Percentiles rank a stretch among this genome's conserved stretches.
Conservation (phyloP, 1,140 invertebrate genomes). For the Diorhabda sublineata region DNA sequence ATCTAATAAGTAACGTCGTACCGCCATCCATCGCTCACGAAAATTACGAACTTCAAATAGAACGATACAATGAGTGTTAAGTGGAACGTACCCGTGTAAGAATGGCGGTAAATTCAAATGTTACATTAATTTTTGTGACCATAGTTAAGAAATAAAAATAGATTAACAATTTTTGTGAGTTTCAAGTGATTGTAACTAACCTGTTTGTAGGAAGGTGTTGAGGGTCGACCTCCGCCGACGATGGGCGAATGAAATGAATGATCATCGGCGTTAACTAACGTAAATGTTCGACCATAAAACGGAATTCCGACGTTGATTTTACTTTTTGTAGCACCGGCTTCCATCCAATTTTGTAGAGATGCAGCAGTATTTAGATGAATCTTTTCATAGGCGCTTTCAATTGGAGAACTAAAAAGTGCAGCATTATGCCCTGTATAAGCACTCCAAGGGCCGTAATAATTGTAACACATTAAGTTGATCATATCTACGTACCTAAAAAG, state of each 20-base stretch:
- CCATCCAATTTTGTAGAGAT: conserved; percentile 41
- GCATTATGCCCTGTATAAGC: conserved; percentile 54
- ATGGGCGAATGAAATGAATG: conserved; percentile 50
- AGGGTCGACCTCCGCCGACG: conserved; percentile 42
- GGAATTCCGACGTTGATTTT: conserved; percentile 63
- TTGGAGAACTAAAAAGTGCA: conserved; percentile 51
- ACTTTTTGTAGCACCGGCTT: conserved; percentile 47
- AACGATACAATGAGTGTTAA: background rate
- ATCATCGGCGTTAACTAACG: conserved; percentile 46
- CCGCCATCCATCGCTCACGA: too few relatives aligned
- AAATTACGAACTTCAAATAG: background rate
- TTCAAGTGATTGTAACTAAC: conserved; percentile 11
- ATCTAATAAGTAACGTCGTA: too few relatives aligned
- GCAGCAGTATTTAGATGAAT: conserved; percentile 25
- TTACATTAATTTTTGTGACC: background rate
- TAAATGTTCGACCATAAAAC: conserved; percentile 61
- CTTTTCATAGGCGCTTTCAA: conserved; percentile 46
- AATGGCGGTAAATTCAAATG: background rate
- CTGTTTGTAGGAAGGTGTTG: conserved; percentile 17
- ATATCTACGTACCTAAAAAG: conserved; percentile 54
- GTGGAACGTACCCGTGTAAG: background rate
- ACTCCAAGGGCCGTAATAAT: conserved; percentile 64
- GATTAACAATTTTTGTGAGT: background rate
- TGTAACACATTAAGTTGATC: conserved; percentile 66
- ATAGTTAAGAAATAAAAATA: conserved; percentile 1